Evolutionary conservation across 1,140 invertebrate genomes (phyloP), one percentile per base, ranked within the genome.

Genomic region (Zaprionus camerounensis): DNA sequence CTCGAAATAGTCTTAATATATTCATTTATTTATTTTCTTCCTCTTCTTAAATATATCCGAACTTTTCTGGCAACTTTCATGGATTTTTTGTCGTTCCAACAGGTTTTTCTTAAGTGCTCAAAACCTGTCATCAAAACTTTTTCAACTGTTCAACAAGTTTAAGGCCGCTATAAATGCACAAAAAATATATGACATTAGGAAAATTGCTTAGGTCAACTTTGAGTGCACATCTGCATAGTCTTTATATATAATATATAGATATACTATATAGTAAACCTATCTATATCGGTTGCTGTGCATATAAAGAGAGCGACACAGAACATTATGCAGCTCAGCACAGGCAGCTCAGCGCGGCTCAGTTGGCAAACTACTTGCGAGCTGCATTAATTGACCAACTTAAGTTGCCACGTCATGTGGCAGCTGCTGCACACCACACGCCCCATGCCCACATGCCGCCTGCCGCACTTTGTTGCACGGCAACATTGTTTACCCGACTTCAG

Each of bases 351-450:
- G 31, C 31, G 31, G 31, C 31, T 31, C 28, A 31, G 28, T 31
- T 31, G 28, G 17, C 46, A 7, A 49, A 22, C 46, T 20, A 49
- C 46, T 51, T 51, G 46, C 46, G 20, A 51, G 20, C 20, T 51
- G 46, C 46, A 51, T 51, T 51, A 51, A 51, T 51, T 51, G 46
- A 51, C 46, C 46, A 51, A 51, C 46, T 51, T 12, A 51, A 51
- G 46, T 51, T 51, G 46, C 46, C 11, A 51, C 46, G 20, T 22
- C 46, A 46, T 46, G n/a, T 46, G 41, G 46, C 46, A 13, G 46
- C 20, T 51, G 46, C 46, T 17, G 20, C 46, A 51, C 46, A 20
- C 20, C 11, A 20, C 41, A 44, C 15, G 6, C 46, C 11, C 17
- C 20, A 49, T 22, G 46, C 46, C 46, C 2, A 1, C 20, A 51